Evolutionary conservation across 2,113 vertebrate genomes (phyloP), one percentile per base, ranked within the genome.

Genomic region (Phaethon lepturus): DNA sequence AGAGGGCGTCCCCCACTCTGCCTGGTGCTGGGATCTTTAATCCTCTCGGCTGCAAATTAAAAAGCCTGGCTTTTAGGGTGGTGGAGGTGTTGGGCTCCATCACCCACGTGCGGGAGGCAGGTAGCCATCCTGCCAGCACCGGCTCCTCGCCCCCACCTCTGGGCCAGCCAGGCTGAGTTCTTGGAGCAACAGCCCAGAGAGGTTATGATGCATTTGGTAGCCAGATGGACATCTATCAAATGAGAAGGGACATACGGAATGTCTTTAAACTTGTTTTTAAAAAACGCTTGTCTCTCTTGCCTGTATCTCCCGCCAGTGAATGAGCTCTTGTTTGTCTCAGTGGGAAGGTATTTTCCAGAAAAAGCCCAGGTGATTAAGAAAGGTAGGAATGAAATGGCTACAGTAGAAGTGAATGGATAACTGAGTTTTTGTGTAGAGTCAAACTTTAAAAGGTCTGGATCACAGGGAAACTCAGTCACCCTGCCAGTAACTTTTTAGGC

Each of bases 301-400:
- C 22, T 2, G 0, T 69, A 20, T 74, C 81, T 90, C 47, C 17
- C 0, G 0, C 23, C 29, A 71, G 10, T 66, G n/a, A 55, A 55
- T 18, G 28, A n/a, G 15, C 11, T 72, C 35, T 53, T 68, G 5
- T 94, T 83, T 69, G 28, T 55, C 64, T 85, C 55, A 26, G 20
- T 29, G 9, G 18, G 38, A 87, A 67, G 14, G 8, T 28, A 35
- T 55, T 82, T 95, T 89, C 69, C 52, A 77, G 40, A 53, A 77
- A 58, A 76, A 76, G 4, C 3, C 18, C 4, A 7, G 23, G 90
- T 24, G 12, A 62, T 45, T 53, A 66, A 58, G 40, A 85, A 56
- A 40, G 69, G 42, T 24, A 50, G 14, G 47, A 86, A 50, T 71
- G 3, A 94, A 83, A 83, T 22, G 9, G 7, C 49, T 64, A 17